Percentiles rank a stretch among this genome's conserved stretches.
Evolutionary conservation across 2,797 vertebrate species (phyloP).

Genomic region (Amblyopsis hoosieri): DNA sequence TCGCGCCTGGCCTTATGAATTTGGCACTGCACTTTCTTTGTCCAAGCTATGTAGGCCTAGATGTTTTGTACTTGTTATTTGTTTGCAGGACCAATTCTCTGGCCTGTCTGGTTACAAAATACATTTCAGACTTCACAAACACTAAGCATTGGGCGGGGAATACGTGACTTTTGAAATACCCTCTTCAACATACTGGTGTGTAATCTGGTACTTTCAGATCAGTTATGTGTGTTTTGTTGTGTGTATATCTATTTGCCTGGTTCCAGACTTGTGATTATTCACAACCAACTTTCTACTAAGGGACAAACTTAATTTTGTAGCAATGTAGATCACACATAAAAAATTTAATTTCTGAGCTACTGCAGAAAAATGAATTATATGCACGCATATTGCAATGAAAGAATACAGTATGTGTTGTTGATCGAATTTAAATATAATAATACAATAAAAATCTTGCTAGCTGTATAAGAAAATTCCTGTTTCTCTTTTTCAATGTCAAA

Average conservation of each 20-base stretch:
- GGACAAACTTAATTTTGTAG: not conserved
- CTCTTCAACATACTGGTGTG: not conserved
- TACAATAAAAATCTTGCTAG: too few species aligned
- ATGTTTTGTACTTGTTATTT: too few species aligned
- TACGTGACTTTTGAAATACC: conserved; percentile 8
- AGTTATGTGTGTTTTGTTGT: not conserved
- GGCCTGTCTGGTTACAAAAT: not conserved
- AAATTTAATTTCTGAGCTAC: too few species aligned
- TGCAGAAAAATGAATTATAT: too few species aligned
- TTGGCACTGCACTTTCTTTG: too few species aligned
- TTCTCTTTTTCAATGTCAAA: conserved; percentile 14
- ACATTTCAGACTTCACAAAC: not conserved
- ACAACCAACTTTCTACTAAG: conserved; percentile 6
- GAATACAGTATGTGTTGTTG: too few species aligned
- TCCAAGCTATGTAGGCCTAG: too few species aligned
- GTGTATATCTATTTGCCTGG: not conserved
- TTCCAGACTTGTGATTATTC: conserved; percentile 34
- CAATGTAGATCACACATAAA: too few species aligned
- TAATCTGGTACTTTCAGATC: conserved; percentile 14
- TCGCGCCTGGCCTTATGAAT: too few species aligned
- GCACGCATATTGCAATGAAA: too few species aligned
- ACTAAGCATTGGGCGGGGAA: not conserved
- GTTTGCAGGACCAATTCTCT: too few species aligned
- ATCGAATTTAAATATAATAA: too few species aligned
- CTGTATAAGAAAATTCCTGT: not conserved